phyloP scores from a whole-genome alignment of 1,140 invertebrate species.

The Listronotus oregonensis region DNA sequence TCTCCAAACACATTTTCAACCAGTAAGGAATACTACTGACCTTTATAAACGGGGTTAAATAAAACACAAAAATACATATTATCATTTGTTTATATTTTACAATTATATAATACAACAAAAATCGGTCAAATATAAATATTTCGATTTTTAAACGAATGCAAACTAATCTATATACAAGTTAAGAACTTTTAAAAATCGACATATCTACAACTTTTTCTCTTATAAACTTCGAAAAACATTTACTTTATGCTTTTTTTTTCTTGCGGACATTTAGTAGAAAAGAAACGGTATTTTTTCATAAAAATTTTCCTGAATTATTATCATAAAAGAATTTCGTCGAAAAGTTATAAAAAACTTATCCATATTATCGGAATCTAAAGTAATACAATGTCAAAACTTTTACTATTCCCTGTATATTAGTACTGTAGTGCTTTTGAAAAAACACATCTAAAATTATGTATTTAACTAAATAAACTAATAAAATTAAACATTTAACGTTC shows the following conservation, averaged over 20 bases:
- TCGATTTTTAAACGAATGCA: constrained; percentile 41
- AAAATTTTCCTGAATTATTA: too few relatives aligned
- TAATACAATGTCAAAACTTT: too few relatives aligned
- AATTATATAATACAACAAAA: constrained; percentile 44
- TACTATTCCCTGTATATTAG: too few relatives aligned
- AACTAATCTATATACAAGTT: constrained; percentile 37
- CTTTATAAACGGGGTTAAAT: constrained; percentile 8
- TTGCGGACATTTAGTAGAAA: constrained; percentile 29
- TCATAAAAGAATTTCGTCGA: too few relatives aligned
- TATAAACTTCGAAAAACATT: constrained; percentile 37
- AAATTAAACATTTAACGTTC: too few relatives aligned
- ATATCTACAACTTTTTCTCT: constrained; percentile 26
- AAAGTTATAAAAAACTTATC: too few relatives aligned
- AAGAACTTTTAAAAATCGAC: constrained; percentile 40
- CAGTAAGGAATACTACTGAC: too few relatives aligned
- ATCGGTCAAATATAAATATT: constrained; percentile 36
- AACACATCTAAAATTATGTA: too few relatives aligned
- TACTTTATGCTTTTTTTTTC: constrained; percentile 20
- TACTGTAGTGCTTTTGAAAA: too few relatives aligned
- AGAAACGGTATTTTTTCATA: constrained; percentile 10
- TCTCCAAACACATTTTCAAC: too few relatives aligned
- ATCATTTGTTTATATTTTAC: constrained; percentile 47
- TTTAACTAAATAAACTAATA: too few relatives aligned
- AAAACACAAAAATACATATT: constrained; percentile 26
- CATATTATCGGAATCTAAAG: too few relatives aligned